Evolutionary conservation across 2,797 vertebrate species (phyloP), one percentile per base, ranked within the genome.

Genomic region (Anniella stebbinsi): DNA sequence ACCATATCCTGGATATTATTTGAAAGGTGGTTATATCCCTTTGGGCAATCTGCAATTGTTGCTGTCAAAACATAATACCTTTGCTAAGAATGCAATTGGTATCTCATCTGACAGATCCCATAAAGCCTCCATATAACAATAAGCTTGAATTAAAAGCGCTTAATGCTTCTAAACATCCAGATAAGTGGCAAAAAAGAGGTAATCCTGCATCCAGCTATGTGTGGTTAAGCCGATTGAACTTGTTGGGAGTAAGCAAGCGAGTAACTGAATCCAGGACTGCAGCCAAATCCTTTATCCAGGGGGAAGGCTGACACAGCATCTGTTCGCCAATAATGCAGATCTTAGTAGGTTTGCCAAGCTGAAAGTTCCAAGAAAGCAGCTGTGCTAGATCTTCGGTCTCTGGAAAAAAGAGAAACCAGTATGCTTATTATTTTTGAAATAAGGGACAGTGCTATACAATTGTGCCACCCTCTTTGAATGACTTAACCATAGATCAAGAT

Each of bases 61-160:
- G 25, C 36, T 83, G 38, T 48, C 89, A 57, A 89, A 89, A 54
- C 23, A 91, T 81, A 91, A 95, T 94, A 87, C 54, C 9, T 88
- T 41, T 51, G 73, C 2, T 30, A 86, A 88, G 91, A 45, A 84
- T 1, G 3, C 38, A 60, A 36, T 41, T 63, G 66, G 28, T n/a
- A 80, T 80, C 30, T 70, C 81, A 83, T 66, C 33, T 51, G 41
- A 33, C 70, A 89, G 73, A 77, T 76, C 33, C 45, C 63, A 70
- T 30, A 88, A 80, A 80, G 23, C 23, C 30, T 70, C 28, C 81
- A 11, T 38, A 36, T 33, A 89, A 78, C n/a, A 30, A 73, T 83
- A 77, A 78, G 41, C 70, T 89, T 85, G 82, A 78, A 89, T 69
- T 84, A 89, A 80, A 69, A 80, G 30, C 33, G 54, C 28, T 45